Conservation (phyloP, 2,113 vertebrate genomes). For the Pionites leucogaster region DNA sequence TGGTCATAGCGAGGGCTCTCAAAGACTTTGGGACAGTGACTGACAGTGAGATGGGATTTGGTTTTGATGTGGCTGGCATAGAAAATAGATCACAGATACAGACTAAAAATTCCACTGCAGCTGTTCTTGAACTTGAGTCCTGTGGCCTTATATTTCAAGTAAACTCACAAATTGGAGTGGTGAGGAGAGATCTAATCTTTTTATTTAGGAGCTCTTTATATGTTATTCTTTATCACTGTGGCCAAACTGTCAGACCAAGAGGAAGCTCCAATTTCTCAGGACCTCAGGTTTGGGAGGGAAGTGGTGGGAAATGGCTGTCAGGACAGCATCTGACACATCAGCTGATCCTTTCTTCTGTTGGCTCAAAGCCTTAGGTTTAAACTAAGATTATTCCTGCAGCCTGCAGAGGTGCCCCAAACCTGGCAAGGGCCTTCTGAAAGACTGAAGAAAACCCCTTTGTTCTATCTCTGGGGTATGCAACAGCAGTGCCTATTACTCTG, state of each 20-base stretch:
- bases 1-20: not conserved
- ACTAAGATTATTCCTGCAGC: not conserved
- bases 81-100: not conserved
- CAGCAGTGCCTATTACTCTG: accelerated
- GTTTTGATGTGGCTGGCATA: not conserved
- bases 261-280: not conserved
- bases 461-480: not conserved
- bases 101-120: not conserved
- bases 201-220: not conserved
- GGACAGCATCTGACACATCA: not conserved
- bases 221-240: not conserved
- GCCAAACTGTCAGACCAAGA: not conserved
- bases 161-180: not conserved
- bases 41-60: not conserved
- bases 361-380: not conserved
- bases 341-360: not conserved
- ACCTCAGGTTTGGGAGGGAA: not conserved
- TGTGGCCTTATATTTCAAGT: not conserved
- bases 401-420: not conserved
- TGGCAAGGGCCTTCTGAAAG: not conserved
- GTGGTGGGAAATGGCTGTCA: not conserved
- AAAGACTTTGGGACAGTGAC: not conserved
- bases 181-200: not conserved
- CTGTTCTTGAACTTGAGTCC: not conserved
- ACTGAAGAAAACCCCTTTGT: not conserved